Percentiles rank a stretch among this genome's conserved stretches.
Evolutionary conservation across 2,888 invertebrate genomes (phyloP).

Genomic region (Halocaridina rubra): DNA sequence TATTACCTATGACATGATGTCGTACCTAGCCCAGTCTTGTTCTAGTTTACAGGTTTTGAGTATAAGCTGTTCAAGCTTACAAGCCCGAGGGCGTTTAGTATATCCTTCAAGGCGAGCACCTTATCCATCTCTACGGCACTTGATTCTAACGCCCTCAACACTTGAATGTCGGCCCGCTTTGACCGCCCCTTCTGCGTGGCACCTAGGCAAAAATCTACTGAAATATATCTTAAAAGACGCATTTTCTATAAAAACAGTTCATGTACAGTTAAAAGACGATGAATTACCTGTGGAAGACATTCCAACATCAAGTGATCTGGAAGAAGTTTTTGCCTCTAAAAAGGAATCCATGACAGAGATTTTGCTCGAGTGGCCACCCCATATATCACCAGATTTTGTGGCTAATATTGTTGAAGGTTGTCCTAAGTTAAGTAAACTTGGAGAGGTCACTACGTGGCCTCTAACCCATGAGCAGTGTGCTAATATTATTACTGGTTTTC

Average conservation of each 20-base stretch:
- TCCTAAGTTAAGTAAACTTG: conserved; percentile 24
- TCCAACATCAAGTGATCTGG: conserved; percentile 1
- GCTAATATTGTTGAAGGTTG: conserved; percentile 1
- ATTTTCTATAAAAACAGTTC: background rate
- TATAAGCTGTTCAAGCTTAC: conserved; percentile 27
- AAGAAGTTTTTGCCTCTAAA: background rate
- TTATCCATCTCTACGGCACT: conserved; percentile 16
- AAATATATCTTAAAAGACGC: conserved; percentile 9
- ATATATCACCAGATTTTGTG: conserved; percentile 12
- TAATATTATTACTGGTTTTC: background rate
- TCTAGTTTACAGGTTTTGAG: conserved; percentile 21
- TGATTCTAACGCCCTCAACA: conserved; percentile 7
- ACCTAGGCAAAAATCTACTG: conserved; percentile 31
- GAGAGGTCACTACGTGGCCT: conserved; percentile 38
- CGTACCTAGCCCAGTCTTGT: conserved; percentile 22
- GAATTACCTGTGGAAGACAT: conserved; percentile 4
- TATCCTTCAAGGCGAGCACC: background rate
- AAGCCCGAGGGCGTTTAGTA: conserved; percentile 24
- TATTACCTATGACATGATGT: conserved; percentile 35
- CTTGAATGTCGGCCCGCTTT: conserved; percentile 15
- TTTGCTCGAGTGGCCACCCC: conserved; percentile 29
- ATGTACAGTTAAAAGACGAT: conserved; percentile 6
- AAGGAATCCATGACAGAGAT: background rate
- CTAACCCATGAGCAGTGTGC: conserved; percentile 17
- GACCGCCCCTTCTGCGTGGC: conserved; percentile 26